These are phyloP conservation scores for Brachyhypopomus occidentalis DNA, from an alignment of 2,113 vertebrate species.

Conservation along the genomic window DNA sequence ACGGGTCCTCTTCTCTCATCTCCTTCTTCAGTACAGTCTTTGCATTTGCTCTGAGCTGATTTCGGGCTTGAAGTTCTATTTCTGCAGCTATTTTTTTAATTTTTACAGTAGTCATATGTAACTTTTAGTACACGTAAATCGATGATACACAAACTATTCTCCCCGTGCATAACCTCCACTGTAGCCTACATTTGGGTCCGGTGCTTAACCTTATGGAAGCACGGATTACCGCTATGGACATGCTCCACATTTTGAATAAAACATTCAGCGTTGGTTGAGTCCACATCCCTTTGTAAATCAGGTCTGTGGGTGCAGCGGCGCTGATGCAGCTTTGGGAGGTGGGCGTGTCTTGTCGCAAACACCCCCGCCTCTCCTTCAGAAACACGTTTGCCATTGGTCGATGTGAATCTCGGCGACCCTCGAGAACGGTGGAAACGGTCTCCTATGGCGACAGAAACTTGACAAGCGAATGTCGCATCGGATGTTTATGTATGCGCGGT, in stretches of 20 bases:
- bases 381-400: slow-evolving; percentile 26
- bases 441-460: slow-evolving; percentile 53
- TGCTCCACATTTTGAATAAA: neutral
- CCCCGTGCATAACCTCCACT: too few species aligned
- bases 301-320: neutral
- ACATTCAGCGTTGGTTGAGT: too few species aligned
- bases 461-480: slow-evolving; percentile 38
- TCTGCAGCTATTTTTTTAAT: too few species aligned
- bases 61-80: too few species aligned
- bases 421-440: slow-evolving; percentile 33
- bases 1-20: neutral
- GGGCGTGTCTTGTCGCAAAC: neutral
- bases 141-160: too few species aligned
- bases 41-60: neutral
- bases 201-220: neutral
- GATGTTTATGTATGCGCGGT: neutral
- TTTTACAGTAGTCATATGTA: too few species aligned
- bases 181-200: neutral
- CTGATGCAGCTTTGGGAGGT: neutral
- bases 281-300: too few species aligned
- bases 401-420: neutral
- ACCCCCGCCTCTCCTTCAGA: neutral
- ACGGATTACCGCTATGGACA: neutral
- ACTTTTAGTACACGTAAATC: too few species aligned
- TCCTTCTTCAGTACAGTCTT: neutral